phyloP scores from a whole-genome alignment of 2,113 vertebrate genomes.

The Cnemophilus loriae region DNA sequence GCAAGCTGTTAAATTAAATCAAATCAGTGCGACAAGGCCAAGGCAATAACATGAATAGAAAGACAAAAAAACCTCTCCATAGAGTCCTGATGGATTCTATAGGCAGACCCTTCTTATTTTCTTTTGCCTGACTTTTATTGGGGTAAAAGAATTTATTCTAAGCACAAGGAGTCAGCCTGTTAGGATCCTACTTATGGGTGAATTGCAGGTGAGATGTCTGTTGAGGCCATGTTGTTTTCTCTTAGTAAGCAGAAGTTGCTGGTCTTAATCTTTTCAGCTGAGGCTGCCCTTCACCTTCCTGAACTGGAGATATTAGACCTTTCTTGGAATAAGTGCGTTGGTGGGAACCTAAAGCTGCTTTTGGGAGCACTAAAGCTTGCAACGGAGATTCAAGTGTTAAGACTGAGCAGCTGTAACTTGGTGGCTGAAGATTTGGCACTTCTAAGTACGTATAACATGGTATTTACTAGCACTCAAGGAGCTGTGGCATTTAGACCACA shows the following conservation, averaged over 20 bases:
- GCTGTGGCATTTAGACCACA: neutral
- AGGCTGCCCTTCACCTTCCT: slow-evolving; percentile 71
- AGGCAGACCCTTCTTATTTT: neutral
- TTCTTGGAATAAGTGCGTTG: slow-evolving; percentile 90
- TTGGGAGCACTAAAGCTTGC: slow-evolving; percentile 73
- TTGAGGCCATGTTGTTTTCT: slow-evolving; percentile 11
- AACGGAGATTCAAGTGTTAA: slow-evolving; percentile 73
- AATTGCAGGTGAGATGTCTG: slow-evolving; percentile 28
- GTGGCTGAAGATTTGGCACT: slow-evolving; percentile 75
- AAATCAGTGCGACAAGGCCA: neutral
- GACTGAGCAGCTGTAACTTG: slow-evolving; percentile 88
- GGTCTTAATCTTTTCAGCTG: slow-evolving; percentile 72
- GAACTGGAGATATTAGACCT: slow-evolving; percentile 79
- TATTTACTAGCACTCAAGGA: neutral
- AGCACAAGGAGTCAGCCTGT: neutral
- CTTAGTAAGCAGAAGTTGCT: slow-evolving; percentile 48
- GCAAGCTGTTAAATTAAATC: neutral
- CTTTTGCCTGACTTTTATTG: neutral
- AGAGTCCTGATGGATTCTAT: neutral
- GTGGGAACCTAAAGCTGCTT: slow-evolving; percentile 79
- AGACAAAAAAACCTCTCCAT: neutral
- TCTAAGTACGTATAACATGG: slow-evolving; percentile 73
- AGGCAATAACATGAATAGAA: neutral
- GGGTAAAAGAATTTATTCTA: neutral
- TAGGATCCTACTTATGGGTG: neutral